Evolutionary conservation across 1,140 invertebrate species (phyloP).

Genomic region (Nebria ingens): DNA sequence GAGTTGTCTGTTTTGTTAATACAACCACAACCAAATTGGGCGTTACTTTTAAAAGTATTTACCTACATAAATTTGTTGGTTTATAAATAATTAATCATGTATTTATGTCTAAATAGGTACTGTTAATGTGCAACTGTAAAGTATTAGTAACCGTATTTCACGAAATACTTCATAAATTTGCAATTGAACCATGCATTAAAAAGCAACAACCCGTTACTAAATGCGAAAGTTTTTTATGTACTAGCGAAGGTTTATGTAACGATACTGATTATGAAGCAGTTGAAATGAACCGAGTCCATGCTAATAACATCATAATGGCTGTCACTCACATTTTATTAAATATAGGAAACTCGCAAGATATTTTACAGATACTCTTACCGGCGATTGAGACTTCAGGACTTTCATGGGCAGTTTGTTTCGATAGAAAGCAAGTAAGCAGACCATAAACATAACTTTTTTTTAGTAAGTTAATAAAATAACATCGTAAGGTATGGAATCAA

Average conservation of each 20-base stretch:
- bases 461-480: neutral
- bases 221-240: slow-evolving; percentile 56
- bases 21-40: slow-evolving; percentile 68
- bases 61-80: slow-evolving; percentile 16
- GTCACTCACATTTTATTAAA: slow-evolving; percentile 41
- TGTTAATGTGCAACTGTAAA: slow-evolving; percentile 52
- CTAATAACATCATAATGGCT: slow-evolving; percentile 26
- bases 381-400: slow-evolving; percentile 45
- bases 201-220: slow-evolving; percentile 24
- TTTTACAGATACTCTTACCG: slow-evolving; percentile 47
- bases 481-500: slow-evolving; percentile 58
- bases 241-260: slow-evolving; percentile 35
- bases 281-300: slow-evolving; percentile 35
- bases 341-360: slow-evolving; percentile 47
- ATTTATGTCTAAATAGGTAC: slow-evolving; percentile 35
- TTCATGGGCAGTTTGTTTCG: slow-evolving; percentile 55
- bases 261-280: slow-evolving; percentile 22
- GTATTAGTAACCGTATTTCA: slow-evolving; percentile 32
- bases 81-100: slow-evolving; percentile 11
- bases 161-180: slow-evolving; percentile 19
- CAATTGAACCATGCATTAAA: slow-evolving; percentile 23
- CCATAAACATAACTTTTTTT: slow-evolving; percentile 3
- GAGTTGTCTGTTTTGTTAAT: slow-evolving; percentile 57
- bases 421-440: slow-evolving; percentile 52
- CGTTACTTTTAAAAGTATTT: slow-evolving; percentile 54